These are phyloP conservation scores for Mythimna ferrago DNA, from an alignment of 2,888 invertebrate species.

Conservation along the genomic window DNA sequence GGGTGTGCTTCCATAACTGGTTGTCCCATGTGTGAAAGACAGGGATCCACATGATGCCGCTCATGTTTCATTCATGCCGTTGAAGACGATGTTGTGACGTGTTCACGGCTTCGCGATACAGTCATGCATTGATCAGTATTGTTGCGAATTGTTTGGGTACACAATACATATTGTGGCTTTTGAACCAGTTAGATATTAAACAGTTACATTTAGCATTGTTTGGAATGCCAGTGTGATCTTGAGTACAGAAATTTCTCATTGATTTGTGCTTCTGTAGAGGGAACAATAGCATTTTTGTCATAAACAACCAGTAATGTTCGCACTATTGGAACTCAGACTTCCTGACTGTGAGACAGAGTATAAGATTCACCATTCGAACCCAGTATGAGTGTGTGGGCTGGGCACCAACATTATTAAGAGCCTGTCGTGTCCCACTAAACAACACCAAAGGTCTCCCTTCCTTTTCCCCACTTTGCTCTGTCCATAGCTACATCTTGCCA, in stretches of 20 bases:
- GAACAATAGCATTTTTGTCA: not conserved
- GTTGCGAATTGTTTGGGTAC: slow-evolving; percentile 70
- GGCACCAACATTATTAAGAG: not conserved
- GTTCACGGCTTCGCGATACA: slow-evolving; percentile 75
- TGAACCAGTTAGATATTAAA: slow-evolving; percentile 37
- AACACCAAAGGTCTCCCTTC: too few relatives aligned
- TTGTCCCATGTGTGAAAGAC: slow-evolving; percentile 73
- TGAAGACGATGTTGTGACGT: slow-evolving; percentile 81
- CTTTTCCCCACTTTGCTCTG: too few relatives aligned
- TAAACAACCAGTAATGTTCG: not conserved
- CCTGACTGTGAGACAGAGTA: not conserved
- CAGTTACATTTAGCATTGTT: slow-evolving; percentile 45
- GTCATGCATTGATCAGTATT: slow-evolving; percentile 81
- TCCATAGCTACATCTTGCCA: too few relatives aligned
- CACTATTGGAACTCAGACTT: not conserved
- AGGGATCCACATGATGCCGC: slow-evolving; percentile 75
- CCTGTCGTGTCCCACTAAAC: too few relatives aligned
- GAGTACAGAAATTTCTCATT: slow-evolving; percentile 34
- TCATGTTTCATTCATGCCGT: slow-evolving; percentile 85
- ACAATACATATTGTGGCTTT: slow-evolving; percentile 70
- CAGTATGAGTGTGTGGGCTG: not conserved
- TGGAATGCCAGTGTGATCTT: slow-evolving; percentile 2
- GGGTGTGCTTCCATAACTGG: slow-evolving; percentile 67
- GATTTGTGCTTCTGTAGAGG: slow-evolving; percentile 15
- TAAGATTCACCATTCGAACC: not conserved